Evolutionary conservation across 2,797 vertebrate genomes (phyloP).

Genomic region (Odontamblyopus rebecca): DNA sequence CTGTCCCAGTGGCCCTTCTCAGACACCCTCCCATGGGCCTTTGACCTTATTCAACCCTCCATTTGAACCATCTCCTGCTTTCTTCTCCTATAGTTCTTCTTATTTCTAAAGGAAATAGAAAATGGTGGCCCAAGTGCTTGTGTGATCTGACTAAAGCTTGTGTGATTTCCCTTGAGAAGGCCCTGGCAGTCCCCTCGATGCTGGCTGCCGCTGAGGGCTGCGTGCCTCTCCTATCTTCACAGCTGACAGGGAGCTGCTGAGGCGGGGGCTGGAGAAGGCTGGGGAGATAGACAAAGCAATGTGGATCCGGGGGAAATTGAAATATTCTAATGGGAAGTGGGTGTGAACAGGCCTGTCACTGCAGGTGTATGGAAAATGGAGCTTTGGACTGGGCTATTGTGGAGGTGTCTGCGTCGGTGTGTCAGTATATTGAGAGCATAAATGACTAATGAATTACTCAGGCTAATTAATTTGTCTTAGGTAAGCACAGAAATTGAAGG

Average conservation of each 20-base stretch:
- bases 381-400: conserved; percentile 35
- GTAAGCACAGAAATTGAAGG: conserved; percentile 23
- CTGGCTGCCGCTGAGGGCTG: conserved; percentile 58
- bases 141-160: conserved; percentile 74
- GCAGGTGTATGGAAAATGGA: conserved; percentile 60
- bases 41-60: conserved; percentile 46
- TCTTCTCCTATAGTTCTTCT: neutral
- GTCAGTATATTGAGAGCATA: conserved; percentile 17
- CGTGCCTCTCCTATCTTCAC: conserved; percentile 65
- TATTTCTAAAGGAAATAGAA: conserved; percentile 57
- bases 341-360: conserved; percentile 68
- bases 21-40: conserved; percentile 44
- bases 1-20: conserved; percentile 45
- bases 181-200: conserved; percentile 60
- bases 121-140: conserved; percentile 56
- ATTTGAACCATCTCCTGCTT: conserved; percentile 26
- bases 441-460: conserved; percentile 25
- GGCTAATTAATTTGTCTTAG: conserved; percentile 59
- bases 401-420: conserved; percentile 8
- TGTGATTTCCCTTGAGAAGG: conserved; percentile 74
- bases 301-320: conserved; percentile 69
- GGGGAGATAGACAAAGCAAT: conserved; percentile 57
- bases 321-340: conserved; percentile 64
- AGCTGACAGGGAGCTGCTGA: conserved; percentile 63
- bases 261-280: conserved; percentile 46